phyloP scores from a whole-genome alignment of 2,797 vertebrate genomes.

The Tapirus indicus region DNA sequence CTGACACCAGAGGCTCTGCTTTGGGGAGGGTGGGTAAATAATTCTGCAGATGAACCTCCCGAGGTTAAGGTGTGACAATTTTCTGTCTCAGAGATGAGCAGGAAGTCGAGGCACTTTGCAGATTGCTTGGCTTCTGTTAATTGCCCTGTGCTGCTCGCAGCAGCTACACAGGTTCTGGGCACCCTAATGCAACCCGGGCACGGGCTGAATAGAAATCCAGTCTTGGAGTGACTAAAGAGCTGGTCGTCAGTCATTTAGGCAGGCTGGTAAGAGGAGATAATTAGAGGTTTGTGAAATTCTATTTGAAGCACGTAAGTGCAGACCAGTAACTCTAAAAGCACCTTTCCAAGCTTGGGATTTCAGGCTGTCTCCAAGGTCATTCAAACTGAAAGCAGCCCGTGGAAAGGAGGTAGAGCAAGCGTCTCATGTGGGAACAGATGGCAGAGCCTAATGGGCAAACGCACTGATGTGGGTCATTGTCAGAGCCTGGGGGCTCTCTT shows the following conservation, averaged over 20 bases:
- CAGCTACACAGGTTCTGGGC: conserved; percentile 21
- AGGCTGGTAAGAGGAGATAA: conserved; percentile 67
- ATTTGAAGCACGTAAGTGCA: conserved; percentile 59
- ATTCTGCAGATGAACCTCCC: conserved; percentile 72
- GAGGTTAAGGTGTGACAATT: conserved; percentile 61
- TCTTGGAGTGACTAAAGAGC: conserved; percentile 62
- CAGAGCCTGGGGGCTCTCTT: conserved; percentile 20
- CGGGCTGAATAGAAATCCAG: conserved; percentile 63
- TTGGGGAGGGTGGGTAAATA: conserved; percentile 41
- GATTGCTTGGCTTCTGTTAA: conserved; percentile 64
- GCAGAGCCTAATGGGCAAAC: conserved; percentile 49
- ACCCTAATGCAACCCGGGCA: conserved; percentile 41
- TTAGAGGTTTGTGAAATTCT: conserved; percentile 75
- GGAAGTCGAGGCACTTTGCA: conserved; percentile 71
- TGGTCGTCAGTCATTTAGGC: conserved; percentile 65
- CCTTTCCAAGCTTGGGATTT: conserved; percentile 15
- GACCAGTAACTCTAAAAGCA: conserved; percentile 59
- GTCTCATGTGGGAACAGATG: conserved; percentile 62
- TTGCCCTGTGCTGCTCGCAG: not conserved
- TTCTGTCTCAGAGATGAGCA: conserved; percentile 62
- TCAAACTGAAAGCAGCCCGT: not conserved
- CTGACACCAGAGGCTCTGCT: conserved; percentile 78
- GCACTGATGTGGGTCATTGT: conserved; percentile 48
- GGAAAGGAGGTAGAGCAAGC: conserved; percentile 15
- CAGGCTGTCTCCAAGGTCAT: conserved; percentile 78